A percentile compares a stretch with the other conserved stretches of the same genome.
phyloP scores from a whole-genome alignment of 2,888 invertebrate species.

The Phortica okadai region DNA sequence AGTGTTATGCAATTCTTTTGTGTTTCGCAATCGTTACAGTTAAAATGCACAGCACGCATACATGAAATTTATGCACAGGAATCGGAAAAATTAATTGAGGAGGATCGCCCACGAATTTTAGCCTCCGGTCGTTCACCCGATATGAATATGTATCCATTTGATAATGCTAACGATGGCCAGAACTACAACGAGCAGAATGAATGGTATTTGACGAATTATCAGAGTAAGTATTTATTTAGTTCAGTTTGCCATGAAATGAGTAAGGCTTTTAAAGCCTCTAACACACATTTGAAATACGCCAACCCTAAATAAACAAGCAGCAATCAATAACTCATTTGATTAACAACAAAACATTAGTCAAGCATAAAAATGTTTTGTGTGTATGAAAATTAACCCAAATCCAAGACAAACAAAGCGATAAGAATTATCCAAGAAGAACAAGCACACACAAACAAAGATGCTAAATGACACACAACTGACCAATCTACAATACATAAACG shows the following conservation, averaged over 20 bases:
- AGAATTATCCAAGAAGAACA: constrained; percentile 38
- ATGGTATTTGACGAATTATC: constrained; percentile 71
- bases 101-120: constrained; percentile 75
- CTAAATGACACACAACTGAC: constrained; percentile 28
- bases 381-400: constrained; percentile 61
- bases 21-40: constrained; percentile 50
- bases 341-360: constrained; percentile 60
- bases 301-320: constrained; percentile 14
- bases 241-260: not conserved
- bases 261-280: not conserved
- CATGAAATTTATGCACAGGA: constrained; percentile 75
- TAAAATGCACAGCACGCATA: constrained; percentile 75
- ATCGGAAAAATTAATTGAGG: constrained; percentile 74
- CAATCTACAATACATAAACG: constrained; percentile 19
- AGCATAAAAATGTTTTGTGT: constrained; percentile 48
- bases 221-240: constrained; percentile 65
- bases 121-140: constrained; percentile 76
- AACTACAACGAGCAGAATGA: constrained; percentile 71
- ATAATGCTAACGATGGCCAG: constrained; percentile 68
- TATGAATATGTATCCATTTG: constrained; percentile 74
- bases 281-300: not conserved
- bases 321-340: constrained; percentile 66
- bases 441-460: not conserved
- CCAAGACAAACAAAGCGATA: constrained; percentile 40
- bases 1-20: not conserved